phyloP scores from a whole-genome alignment of 2,888 invertebrate species.

The Drosophila conformis region DNA sequence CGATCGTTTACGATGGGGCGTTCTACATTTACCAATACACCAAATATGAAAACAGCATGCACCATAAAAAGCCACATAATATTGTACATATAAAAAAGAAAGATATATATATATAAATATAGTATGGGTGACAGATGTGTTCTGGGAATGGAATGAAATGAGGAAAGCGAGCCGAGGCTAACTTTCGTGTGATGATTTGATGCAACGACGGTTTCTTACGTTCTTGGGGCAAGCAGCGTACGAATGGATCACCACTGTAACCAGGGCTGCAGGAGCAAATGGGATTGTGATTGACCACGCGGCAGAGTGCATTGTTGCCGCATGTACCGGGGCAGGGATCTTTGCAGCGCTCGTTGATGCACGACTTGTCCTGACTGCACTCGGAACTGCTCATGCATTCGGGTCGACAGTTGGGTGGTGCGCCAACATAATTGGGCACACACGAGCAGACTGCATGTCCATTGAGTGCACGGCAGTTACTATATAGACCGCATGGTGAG shows the following conservation, averaged over 20 bases:
- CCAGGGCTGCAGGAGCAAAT: slow-evolving; percentile 92
- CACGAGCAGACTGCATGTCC: slow-evolving; percentile 93
- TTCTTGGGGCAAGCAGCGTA: slow-evolving; percentile 89
- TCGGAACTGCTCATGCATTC: slow-evolving; percentile 94
- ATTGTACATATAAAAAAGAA: slow-evolving; percentile 67
- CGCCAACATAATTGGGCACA: slow-evolving; percentile 91
- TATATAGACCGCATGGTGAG: slow-evolving; percentile 92
- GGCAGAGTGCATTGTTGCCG: slow-evolving; percentile 92
- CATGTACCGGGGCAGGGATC: slow-evolving; percentile 94
- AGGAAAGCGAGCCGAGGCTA: slow-evolving; percentile 9
- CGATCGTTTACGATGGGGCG: slow-evolving; percentile 77
- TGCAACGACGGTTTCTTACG: slow-evolving; percentile 86
- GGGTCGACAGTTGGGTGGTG: slow-evolving; percentile 91
- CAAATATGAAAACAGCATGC: slow-evolving; percentile 69
- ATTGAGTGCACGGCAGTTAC: slow-evolving; percentile 90
- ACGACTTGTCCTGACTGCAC: slow-evolving; percentile 92
- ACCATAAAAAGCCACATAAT: slow-evolving; percentile 73
- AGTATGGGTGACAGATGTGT: slow-evolving; percentile 15
- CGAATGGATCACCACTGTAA: slow-evolving; percentile 92
- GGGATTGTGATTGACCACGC: slow-evolving; percentile 93
- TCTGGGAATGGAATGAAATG: slow-evolving; percentile 35
- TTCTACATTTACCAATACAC: slow-evolving; percentile 70
- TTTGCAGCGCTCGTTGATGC: slow-evolving; percentile 91
- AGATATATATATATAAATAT: slow-evolving; percentile 41
- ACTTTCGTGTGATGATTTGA: slow-evolving; percentile 11